Evolutionary conservation across 2,113 vertebrate genomes (phyloP).

Genomic region (Myrmecophaga tridactyla): DNA sequence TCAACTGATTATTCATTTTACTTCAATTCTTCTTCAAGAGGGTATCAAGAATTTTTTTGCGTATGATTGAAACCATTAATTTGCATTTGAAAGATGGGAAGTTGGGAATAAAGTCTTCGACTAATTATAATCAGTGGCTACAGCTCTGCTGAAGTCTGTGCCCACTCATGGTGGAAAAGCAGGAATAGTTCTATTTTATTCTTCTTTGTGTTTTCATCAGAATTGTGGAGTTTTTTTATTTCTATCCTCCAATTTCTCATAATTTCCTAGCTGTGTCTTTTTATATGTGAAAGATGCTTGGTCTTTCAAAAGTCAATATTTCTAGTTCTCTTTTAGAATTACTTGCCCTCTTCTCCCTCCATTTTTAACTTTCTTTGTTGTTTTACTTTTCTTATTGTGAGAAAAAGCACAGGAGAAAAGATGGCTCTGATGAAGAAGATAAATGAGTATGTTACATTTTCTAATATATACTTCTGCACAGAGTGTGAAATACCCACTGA

Average conservation of each 20-base stretch:
- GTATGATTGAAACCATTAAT: constrained; percentile 64
- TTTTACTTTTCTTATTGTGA: constrained; percentile 47
- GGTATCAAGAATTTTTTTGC: constrained; percentile 66
- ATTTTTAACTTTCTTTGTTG: constrained; percentile 15
- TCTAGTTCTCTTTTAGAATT: constrained; percentile 9
- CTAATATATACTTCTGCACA: neutral
- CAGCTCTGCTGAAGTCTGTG: constrained; percentile 35
- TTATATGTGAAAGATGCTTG: neutral
- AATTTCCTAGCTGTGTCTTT: constrained; percentile 18
- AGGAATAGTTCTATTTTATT: constrained; percentile 1
- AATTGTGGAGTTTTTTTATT: constrained; percentile 12
- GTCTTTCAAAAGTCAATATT: constrained; percentile 27
- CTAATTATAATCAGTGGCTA: constrained; percentile 70
- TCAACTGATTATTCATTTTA: constrained; percentile 71
- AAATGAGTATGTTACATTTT: neutral
- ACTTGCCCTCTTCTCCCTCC: neutral
- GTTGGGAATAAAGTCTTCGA: constrained; percentile 65
- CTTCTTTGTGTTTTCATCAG: constrained; percentile 33
- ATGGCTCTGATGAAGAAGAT: neutral
- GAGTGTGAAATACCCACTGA: neutral
- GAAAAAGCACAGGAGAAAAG: constrained; percentile 28
- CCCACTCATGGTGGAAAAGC: constrained; percentile 30
- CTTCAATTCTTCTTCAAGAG: constrained; percentile 68
- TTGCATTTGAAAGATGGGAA: constrained; percentile 72
- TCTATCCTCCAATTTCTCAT: constrained; percentile 25